phyloP scores from a whole-genome alignment of 1,140 invertebrate genomes.

The Drosophila kepulauana region DNA sequence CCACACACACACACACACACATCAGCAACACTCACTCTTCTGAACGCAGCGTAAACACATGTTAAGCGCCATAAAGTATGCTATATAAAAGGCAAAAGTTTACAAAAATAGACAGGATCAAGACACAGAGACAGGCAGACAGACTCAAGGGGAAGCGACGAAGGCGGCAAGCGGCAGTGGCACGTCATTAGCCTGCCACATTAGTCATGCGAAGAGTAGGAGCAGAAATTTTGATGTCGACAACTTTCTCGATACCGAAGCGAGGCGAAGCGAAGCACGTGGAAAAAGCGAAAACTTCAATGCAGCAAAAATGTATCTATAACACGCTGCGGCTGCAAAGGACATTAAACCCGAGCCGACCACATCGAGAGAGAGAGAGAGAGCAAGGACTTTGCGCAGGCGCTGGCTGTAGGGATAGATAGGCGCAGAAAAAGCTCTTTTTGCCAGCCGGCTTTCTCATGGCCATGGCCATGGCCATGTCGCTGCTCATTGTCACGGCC shows the following conservation, averaged over 20 bases:
- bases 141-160: constrained; percentile 1
- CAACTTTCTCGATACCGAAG: constrained; percentile 71
- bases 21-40: too few species aligned
- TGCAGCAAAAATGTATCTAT: constrained; percentile 66
- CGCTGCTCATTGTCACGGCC: constrained; percentile 56
- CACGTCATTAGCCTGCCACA: constrained; percentile 71
- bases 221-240: constrained; percentile 37
- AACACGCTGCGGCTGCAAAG: constrained; percentile 60
- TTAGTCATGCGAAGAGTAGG: constrained; percentile 63
- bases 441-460: constrained; percentile 62
- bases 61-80: constrained; percentile 81
- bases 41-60: constrained; percentile 31
- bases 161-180: constrained; percentile 32
- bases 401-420: constrained; percentile 44
- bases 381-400: constrained; percentile 27
- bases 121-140: constrained; percentile 25
- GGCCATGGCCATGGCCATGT: constrained; percentile 76
- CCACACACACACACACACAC: constrained; percentile 5
- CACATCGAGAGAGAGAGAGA: constrained; percentile 1
- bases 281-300: constrained; percentile 46
- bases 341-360: constrained; percentile 76
- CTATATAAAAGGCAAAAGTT: constrained; percentile 72
- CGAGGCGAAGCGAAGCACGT: constrained; percentile 26
- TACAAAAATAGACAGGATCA: constrained; percentile 64
- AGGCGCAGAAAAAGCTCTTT: constrained; percentile 66